Base-by-base conservation (phyloP, 2,888 invertebrate genomes). In the Patella ulyssiponensis region DNA sequence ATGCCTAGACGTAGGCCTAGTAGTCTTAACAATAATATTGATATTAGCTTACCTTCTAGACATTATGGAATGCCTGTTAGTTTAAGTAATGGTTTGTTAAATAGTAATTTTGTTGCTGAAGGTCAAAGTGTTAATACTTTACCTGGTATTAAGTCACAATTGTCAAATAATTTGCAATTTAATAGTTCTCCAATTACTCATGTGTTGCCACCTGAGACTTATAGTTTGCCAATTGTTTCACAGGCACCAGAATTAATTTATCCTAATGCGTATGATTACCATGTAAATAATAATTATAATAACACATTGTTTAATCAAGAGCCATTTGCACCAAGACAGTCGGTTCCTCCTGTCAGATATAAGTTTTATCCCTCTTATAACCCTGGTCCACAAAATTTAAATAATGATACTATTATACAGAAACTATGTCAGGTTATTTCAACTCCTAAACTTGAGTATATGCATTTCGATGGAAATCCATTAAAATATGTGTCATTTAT, bases 391-490 rank as follows among this genome's bases (percentile, higher is more conserved):
- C 7, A 64, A 64, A n/a, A 14, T 64, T 11, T 20, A 64, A n/a
- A 64, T 11, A 20, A 20, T 64, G 23, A 64, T n/a, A n/a, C 64
- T n/a, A 64, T 9, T 64, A 64, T 23, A n/a, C 11, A 64, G 4
- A 64, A 64, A 64, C 14, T 64, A 23, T 64, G 64, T 3, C 20
- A 64, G 20, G 64, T 23, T 20, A 23, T 64, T 20, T 64, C 23
- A 23, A 64, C 64, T 9, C 64, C 64, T 64, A 64, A 64, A 20
- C 23, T 64, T 17, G 58, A 58, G 58, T 58, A 58, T 58, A 58
- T n/a, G 20, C n/a, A n/a, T 14, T 58, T 58, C 15, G 20, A 58
- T 58, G n/a, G 58, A 9, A 20, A 58, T n/a, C 58, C 58, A n/a
- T 58, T 58, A 20, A 20, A 58, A 14, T 58, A 58, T 58, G 58